Evolutionary conservation across 1,140 invertebrate species (phyloP).

Genomic region (Homarus americanus): DNA sequence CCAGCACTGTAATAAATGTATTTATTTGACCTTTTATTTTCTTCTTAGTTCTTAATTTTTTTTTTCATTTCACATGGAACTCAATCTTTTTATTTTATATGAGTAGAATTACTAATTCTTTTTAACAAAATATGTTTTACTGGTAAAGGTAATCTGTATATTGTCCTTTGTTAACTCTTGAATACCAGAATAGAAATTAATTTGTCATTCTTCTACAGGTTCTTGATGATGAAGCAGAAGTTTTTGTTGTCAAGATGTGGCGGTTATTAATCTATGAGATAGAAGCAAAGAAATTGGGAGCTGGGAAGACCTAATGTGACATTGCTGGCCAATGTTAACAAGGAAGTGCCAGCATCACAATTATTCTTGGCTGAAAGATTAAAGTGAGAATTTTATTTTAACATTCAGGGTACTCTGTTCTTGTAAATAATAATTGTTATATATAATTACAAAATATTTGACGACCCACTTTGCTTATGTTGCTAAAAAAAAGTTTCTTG

Average conservation of each 20-base stretch:
- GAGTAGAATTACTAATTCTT: no score
- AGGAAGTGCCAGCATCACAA: not conserved
- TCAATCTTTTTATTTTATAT: no score
- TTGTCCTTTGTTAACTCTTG: no score
- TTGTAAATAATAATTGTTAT: not conserved
- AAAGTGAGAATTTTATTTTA: not conserved
- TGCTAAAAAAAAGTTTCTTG: constrained; percentile 1
- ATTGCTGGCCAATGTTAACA: not conserved
- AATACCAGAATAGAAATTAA: no score
- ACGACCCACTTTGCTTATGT: not conserved
- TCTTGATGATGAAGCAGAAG: constrained; percentile 99
- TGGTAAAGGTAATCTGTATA: no score
- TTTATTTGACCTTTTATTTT: no score
- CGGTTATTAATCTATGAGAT: constrained; percentile 98
- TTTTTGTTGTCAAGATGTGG: constrained; percentile 99
- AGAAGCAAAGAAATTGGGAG: constrained; percentile 92
- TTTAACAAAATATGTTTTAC: no score
- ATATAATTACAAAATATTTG: not conserved
- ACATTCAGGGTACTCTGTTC: constrained; percentile 2
- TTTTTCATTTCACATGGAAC: no score
- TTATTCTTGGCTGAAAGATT: not conserved
- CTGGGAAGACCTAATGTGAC: constrained; percentile 67
- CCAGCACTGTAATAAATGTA: no score
- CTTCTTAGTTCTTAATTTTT: no score
- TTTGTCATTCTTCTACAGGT: constrained; percentile 82